Conservation (phyloP, 2,888 invertebrate genomes). For the Xestia sexstrigata region DNA sequence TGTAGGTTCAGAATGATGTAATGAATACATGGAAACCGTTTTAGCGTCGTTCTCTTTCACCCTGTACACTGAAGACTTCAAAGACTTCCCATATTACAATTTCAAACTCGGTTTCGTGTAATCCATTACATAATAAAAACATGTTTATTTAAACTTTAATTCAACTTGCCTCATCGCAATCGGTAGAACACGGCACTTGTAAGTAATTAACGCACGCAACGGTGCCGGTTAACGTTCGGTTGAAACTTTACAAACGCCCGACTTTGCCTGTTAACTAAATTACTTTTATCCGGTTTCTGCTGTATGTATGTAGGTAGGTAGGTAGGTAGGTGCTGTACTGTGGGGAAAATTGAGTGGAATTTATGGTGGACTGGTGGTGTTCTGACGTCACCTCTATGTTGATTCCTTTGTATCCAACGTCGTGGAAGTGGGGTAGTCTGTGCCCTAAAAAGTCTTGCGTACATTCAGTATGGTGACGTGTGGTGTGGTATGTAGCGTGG, state of each 20-base stretch:
- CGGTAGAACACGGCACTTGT: slow-evolving; percentile 3
- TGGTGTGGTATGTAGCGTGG: too few relatives aligned
- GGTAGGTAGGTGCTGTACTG: slow-evolving; percentile 14
- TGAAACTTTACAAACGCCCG: slow-evolving; percentile 61
- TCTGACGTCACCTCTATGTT: slow-evolving; percentile 21
- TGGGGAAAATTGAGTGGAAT: slow-evolving; percentile 46
- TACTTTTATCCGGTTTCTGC: slow-evolving; percentile 68
- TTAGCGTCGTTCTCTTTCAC: too few relatives aligned
- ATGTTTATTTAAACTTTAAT: slow-evolving; percentile 20
- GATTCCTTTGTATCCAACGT: neutral
- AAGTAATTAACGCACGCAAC: slow-evolving; percentile 61
- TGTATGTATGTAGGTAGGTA: slow-evolving; percentile 13
- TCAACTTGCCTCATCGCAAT: slow-evolving; percentile 22
- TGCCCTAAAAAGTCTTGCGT: too few relatives aligned
- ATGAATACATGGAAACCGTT: too few relatives aligned
- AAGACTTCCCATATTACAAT: neutral
- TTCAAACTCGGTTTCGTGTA: neutral
- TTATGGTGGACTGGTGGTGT: slow-evolving; percentile 30
- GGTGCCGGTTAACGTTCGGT: slow-evolving; percentile 30
- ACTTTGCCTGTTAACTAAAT: slow-evolving; percentile 71
- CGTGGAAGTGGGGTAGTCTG: neutral
- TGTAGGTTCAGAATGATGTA: too few relatives aligned
- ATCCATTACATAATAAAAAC: neutral
- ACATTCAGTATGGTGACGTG: too few relatives aligned
- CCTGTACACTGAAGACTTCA: neutral